Percentiles rank a stretch among this genome's conserved stretches.
phyloP scores from a whole-genome alignment of 2,888 invertebrate species.

The Priocnemis perturbator region DNA sequence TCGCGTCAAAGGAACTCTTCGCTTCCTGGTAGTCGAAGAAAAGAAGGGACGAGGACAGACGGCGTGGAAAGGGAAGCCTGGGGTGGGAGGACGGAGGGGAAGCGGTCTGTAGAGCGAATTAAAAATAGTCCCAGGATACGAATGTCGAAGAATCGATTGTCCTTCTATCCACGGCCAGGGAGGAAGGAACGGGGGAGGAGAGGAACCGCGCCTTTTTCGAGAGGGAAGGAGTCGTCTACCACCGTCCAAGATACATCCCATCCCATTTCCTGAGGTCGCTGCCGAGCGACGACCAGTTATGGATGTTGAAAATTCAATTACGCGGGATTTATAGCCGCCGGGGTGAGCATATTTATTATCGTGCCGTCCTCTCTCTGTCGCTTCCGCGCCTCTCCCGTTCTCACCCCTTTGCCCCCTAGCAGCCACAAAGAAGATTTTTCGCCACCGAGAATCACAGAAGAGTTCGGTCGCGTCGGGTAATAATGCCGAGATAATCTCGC shows the following conservation, averaged over 20 bases:
- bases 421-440: conserved; percentile 6
- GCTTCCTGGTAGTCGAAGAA: conserved; percentile 30
- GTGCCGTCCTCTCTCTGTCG: conserved; percentile 26
- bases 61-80: not conserved
- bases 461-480: conserved; percentile 7
- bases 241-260: conserved; percentile 62
- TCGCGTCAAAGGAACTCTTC: conserved; percentile 56
- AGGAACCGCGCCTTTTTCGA: conserved; percentile 38
- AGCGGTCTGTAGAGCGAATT: conserved; percentile 51
- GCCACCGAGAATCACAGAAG: conserved; percentile 24
- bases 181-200: not conserved
- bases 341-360: conserved; percentile 66
- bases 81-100: conserved; percentile 15
- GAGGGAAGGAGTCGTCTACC: conserved; percentile 43
- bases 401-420: conserved; percentile 24
- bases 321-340: conserved; percentile 64
- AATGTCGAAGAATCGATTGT: conserved; percentile 37
- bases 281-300: conserved; percentile 55
- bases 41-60: conserved; percentile 3
- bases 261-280: conserved; percentile 63
- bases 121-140: conserved; percentile 54
- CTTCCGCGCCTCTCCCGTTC: conserved; percentile 12
- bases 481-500: no score
- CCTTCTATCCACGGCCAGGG: conserved; percentile 17
- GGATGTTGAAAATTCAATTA: conserved; percentile 70